Conservation (phyloP, 2,888 invertebrate genomes). For the Graphium colonna region DNA sequence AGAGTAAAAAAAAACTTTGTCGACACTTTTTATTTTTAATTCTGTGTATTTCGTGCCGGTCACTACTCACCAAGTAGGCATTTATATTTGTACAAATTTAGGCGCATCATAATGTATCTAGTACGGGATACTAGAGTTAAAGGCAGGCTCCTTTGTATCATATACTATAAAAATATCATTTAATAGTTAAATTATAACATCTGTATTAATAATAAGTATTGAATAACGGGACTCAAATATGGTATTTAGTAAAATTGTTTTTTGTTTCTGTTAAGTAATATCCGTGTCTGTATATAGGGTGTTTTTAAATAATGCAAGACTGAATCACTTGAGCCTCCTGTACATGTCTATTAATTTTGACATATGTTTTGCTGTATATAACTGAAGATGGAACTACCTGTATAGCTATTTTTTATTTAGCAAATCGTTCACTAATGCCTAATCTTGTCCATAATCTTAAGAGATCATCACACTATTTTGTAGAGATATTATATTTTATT, state of each 20-base stretch:
- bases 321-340: constrained; percentile 56
- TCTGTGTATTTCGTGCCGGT: no score
- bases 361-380: constrained; percentile 11
- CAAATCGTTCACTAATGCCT: constrained; percentile 65
- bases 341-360: constrained; percentile 17
- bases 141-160: constrained; percentile 63
- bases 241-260: constrained; percentile 69
- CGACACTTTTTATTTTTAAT: no score
- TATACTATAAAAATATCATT: constrained; percentile 42
- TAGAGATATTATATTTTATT: constrained; percentile 65
- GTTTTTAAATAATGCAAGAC: constrained; percentile 62
- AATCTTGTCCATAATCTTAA: constrained; percentile 69
- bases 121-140: constrained; percentile 60
- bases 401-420: constrained; percentile 23
- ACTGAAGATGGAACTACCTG: constrained; percentile 4
- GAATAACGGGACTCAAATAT: constrained; percentile 75
- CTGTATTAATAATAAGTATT: constrained; percentile 67
- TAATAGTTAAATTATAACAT: constrained; percentile 49
- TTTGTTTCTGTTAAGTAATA: constrained; percentile 50
- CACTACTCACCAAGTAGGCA: constrained; percentile 9
- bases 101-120: constrained; percentile 43
- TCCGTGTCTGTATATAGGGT: constrained; percentile 68
- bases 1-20: not conserved
- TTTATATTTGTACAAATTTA: constrained; percentile 48
- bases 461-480: constrained; percentile 68